Evolutionary conservation across 2,888 invertebrate genomes (phyloP).

Genomic region (Automeris io): DNA sequence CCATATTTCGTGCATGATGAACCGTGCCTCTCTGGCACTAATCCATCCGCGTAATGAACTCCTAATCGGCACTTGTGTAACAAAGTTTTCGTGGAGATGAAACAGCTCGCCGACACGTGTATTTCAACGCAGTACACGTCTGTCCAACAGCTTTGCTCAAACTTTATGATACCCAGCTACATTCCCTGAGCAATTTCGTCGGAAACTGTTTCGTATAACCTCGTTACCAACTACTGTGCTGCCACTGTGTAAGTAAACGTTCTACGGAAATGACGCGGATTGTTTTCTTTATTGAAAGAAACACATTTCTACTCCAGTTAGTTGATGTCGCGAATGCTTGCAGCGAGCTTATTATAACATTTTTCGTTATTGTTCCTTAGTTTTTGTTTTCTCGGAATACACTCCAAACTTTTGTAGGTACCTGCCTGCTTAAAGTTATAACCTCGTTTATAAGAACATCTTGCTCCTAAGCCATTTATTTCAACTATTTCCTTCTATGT

Average conservation of each 20-base stretch:
- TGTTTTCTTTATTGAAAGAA: slow-evolving; percentile 62
- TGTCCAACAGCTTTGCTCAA: slow-evolving; percentile 53
- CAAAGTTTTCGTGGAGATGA: slow-evolving; percentile 44
- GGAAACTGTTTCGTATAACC: slow-evolving; percentile 65
- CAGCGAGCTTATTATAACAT: not conserved
- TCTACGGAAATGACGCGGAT: slow-evolving; percentile 55
- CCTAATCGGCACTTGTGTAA: slow-evolving; percentile 31
- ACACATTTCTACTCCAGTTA: not conserved
- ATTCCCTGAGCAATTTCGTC: slow-evolving; percentile 61
- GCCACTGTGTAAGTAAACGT: slow-evolving; percentile 54
- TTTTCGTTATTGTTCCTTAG: not conserved
- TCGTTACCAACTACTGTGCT: slow-evolving; percentile 59
- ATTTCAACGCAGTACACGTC: slow-evolving; percentile 54
- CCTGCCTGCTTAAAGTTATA: too few species aligned
- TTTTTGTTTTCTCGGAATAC: too few species aligned
- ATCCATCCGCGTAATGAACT: not conserved
- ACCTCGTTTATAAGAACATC: too few species aligned
- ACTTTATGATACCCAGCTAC: slow-evolving; percentile 68
- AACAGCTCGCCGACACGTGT: slow-evolving; percentile 51
- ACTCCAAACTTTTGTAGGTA: too few species aligned
- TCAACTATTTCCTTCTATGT: too few species aligned
- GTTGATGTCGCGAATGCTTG: not conserved
- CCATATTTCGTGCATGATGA: too few species aligned
- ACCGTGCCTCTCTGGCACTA: not conserved
- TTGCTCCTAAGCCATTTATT: too few species aligned